Evolutionary conservation across 2,888 invertebrate genomes (phyloP).

Genomic region (Entomobrya proxima): DNA sequence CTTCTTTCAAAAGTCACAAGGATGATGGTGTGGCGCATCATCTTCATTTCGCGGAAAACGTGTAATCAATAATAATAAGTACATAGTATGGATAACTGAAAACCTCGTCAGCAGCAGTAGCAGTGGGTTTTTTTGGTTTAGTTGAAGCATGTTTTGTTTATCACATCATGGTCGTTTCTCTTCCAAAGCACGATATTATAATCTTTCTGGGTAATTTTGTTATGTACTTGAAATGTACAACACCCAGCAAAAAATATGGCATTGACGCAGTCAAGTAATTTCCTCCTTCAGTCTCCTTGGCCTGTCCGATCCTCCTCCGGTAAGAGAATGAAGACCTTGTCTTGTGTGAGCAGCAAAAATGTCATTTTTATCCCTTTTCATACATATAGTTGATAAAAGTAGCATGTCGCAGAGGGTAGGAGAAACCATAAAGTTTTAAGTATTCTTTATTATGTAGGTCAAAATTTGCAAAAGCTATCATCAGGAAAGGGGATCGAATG

Average conservation of each 20-base stretch:
- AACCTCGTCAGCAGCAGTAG: neutral
- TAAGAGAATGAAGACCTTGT: too few relatives aligned
- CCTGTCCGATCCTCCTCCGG: too few relatives aligned
- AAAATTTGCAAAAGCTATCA: constrained; percentile 59
- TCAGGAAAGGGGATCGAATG: neutral
- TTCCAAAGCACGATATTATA: neutral
- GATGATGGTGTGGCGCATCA: constrained; percentile 3
- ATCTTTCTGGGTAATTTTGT: neutral
- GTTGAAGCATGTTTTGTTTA: neutral
- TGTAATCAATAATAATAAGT: constrained; percentile 29
- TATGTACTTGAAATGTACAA: neutral
- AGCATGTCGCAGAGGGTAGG: neutral
- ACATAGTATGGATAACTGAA: neutral
- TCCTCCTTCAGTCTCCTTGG: too few relatives aligned
- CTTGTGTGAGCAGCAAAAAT: too few relatives aligned
- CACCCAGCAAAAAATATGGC: neutral
- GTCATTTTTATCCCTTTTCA: neutral
- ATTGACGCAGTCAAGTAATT: too few relatives aligned
- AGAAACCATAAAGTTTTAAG: constrained; percentile 53
- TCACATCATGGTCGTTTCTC: neutral
- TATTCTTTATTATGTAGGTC: constrained; percentile 54
- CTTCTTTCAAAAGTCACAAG: neutral
- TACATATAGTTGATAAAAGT: neutral
- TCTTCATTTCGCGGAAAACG: neutral
- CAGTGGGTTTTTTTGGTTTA: neutral